phyloP scores from a whole-genome alignment of 2,113 vertebrate species.

The Chionomys nivalis region DNA sequence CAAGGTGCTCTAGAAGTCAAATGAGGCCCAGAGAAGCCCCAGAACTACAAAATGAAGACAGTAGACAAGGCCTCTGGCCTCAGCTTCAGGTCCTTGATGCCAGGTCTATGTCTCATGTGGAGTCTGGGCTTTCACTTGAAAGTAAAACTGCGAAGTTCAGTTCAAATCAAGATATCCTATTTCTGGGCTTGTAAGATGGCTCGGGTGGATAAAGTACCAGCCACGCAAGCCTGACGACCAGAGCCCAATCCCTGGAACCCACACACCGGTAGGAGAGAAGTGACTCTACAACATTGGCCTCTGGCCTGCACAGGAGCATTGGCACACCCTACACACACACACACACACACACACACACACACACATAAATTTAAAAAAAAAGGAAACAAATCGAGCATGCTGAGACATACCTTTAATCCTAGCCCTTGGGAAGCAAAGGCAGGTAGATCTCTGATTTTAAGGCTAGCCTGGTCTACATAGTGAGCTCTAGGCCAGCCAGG shows the following conservation, averaged over 20 bases:
- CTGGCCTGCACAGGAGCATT: background rate
- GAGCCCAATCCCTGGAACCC: background rate
- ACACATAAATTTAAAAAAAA: background rate
- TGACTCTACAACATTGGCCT: background rate
- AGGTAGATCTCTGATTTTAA: background rate
- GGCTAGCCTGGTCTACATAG: background rate
- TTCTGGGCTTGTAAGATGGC: background rate
- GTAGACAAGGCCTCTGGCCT: background rate
- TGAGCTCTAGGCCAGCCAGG: background rate
- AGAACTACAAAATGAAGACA: background rate
- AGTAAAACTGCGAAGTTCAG: background rate
- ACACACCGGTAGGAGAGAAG: background rate
- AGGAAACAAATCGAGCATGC: background rate
- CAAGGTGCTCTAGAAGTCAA: constrained; percentile 3
- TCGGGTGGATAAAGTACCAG: background rate
- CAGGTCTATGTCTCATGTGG: background rate
- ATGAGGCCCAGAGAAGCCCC: background rate
- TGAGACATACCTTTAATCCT: background rate
- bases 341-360: background rate
- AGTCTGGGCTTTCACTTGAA: background rate
- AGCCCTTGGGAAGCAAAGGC: background rate
- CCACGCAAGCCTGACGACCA: background rate
- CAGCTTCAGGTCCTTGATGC: background rate
- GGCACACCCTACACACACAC: background rate
- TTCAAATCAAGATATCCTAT: background rate